phyloP scores from a whole-genome alignment of 2,797 vertebrate species.

The Scomberomorus guttatus region DNA sequence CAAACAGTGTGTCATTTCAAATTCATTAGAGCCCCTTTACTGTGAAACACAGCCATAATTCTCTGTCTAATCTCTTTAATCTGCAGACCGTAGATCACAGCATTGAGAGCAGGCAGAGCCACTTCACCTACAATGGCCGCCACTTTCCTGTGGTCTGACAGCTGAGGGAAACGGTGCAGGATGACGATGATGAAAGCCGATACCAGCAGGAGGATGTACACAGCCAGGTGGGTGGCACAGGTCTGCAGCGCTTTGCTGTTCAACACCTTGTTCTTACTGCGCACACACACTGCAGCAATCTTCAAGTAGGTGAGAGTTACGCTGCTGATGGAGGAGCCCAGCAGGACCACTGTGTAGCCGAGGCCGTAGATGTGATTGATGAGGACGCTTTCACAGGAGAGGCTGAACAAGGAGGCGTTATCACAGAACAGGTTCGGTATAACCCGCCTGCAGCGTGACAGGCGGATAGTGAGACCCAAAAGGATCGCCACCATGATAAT shows the following conservation, averaged over 20 bases:
- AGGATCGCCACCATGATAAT: constrained; percentile 74
- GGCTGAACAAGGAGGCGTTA: constrained; percentile 87
- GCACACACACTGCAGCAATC: constrained; percentile 78
- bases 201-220: constrained; percentile 60
- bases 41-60: not conserved
- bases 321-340: constrained; percentile 70
- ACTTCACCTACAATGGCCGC: not conserved
- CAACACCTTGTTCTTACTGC: constrained; percentile 64
- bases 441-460: constrained; percentile 79
- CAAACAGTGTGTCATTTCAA: no score
- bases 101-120: not conserved
- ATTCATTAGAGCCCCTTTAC: no score
- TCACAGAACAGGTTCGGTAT: constrained; percentile 87
- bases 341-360: constrained; percentile 63
- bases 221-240: constrained; percentile 70
- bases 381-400: constrained; percentile 81
- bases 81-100: not conserved
- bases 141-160: constrained; percentile 44
- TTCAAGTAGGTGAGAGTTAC: constrained; percentile 76
- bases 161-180: constrained; percentile 48
- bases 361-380: constrained; percentile 86
- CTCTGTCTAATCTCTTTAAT: not conserved
- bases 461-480: constrained; percentile 71
- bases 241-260: constrained; percentile 75
- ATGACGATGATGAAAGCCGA: constrained; percentile 37